Percentiles rank a stretch among this genome's conserved stretches.
phyloP scores from a whole-genome alignment of 1,140 invertebrate species.

The Lanistes nyassanus region DNA sequence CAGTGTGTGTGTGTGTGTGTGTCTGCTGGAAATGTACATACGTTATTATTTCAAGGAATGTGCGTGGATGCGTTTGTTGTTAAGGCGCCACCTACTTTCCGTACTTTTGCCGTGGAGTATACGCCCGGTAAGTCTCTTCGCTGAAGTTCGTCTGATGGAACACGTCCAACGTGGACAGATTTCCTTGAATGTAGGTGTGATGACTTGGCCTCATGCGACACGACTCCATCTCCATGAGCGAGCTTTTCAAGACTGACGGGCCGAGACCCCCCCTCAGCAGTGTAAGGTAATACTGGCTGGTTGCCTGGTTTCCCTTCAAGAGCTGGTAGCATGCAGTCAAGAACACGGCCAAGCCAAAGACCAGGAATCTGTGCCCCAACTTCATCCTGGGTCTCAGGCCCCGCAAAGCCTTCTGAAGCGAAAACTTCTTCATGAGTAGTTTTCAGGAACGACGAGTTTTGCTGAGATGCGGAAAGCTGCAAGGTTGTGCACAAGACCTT shows the following conservation, averaged over 20 bases:
- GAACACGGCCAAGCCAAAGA: constrained; percentile 42
- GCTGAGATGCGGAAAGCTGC: not conserved
- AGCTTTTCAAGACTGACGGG: constrained; percentile 22
- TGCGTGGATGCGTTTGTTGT: no score
- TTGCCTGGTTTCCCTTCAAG: constrained; percentile 19
- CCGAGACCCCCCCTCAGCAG: constrained; percentile 22
- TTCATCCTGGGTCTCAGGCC: constrained; percentile 47
- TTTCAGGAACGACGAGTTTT: not conserved
- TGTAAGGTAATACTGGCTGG: constrained; percentile 24
- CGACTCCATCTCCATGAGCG: constrained; percentile 19
- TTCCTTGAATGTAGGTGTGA: constrained; percentile 25
- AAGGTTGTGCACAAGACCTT: not conserved
- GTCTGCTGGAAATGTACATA: no score
- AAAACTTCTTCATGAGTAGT: not conserved
- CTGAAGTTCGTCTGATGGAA: constrained; percentile 44
- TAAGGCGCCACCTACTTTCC: constrained; percentile 2
- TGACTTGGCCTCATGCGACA: constrained; percentile 23
- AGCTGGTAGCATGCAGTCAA: constrained; percentile 33
- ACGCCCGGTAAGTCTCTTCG: constrained; percentile 52
- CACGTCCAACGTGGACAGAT: constrained; percentile 47
- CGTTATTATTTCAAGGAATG: no score
- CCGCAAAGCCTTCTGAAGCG: constrained; percentile 3
- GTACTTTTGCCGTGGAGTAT: constrained; percentile 29
- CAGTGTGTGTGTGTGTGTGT: no score
- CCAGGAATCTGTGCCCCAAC: constrained; percentile 51